These are phyloP conservation scores for Dendrocincla fuliginosa DNA, from an alignment of 2,797 vertebrate genomes.

Conservation along the genomic window DNA sequence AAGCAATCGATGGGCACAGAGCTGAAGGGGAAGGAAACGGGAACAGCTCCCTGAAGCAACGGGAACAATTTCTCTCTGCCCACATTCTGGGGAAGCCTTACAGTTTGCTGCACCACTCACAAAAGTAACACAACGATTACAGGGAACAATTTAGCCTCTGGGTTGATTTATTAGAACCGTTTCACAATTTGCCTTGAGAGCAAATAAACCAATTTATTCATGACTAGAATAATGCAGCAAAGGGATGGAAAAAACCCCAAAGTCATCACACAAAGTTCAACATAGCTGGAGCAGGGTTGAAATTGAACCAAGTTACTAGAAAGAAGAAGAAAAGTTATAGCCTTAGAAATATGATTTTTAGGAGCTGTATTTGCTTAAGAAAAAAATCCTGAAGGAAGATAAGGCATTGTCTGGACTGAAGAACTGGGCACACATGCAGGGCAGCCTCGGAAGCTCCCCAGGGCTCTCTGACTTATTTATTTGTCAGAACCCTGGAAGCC, in stretches of 20 bases:
- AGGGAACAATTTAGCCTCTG: slow-evolving; percentile 66
- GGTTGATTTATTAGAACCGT: slow-evolving; percentile 71
- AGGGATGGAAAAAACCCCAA: not conserved
- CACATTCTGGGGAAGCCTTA: not conserved
- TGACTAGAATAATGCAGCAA: not conserved
- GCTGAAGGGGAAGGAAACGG: not conserved
- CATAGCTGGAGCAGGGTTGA: not conserved
- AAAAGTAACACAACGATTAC: not conserved
- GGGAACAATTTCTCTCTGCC: not conserved
- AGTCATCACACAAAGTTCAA: not conserved
- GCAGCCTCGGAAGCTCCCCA: not conserved
- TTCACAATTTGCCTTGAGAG: slow-evolving; percentile 69
- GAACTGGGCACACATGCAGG: not conserved
- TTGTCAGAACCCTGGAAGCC: not conserved
- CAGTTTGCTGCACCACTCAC: not conserved
- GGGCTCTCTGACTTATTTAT: not conserved
- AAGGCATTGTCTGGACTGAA: not conserved
- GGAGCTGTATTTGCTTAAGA: not conserved
- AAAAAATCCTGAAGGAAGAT: not conserved
- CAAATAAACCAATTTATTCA: slow-evolving; percentile 65
- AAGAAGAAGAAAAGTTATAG: not conserved
- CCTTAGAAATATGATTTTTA: not conserved
- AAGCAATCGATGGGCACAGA: not conserved
- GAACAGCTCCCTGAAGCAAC: not conserved
- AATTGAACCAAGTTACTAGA: not conserved